A percentile compares a stretch with the other conserved stretches of the same genome.
These are phyloP conservation scores for Hippasteria phrygiana DNA, from an alignment of 53 echinoderm and acorn worm species.

Conservation along the genomic window DNA sequence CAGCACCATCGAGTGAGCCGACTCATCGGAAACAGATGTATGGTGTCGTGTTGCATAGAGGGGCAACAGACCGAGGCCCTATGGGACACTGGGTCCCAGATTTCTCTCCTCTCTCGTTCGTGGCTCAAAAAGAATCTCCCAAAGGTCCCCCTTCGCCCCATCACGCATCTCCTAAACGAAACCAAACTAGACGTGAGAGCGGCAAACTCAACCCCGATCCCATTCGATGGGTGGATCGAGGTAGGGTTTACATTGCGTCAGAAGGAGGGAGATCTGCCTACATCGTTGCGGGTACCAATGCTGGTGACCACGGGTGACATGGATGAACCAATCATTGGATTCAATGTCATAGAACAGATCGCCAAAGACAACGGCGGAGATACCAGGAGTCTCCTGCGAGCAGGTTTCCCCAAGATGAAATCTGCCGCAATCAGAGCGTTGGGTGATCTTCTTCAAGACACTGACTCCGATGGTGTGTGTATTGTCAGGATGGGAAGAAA, in stretches of 20 bases:
- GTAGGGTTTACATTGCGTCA: not conserved
- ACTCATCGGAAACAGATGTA: slow-evolving; percentile 64
- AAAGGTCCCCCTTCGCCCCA: slow-evolving; percentile 6
- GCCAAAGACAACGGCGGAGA: not conserved
- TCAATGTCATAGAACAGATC: slow-evolving; percentile 55
- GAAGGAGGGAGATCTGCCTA: not conserved
- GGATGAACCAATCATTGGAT: slow-evolving; percentile 52
- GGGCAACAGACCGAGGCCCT: slow-evolving; percentile 45
- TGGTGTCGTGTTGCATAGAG: slow-evolving; percentile 56
- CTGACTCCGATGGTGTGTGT: slow-evolving; percentile 1
- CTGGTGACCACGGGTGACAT: slow-evolving; percentile 34
- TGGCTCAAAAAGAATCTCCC: slow-evolving; percentile 47
- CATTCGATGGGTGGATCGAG: slow-evolving; percentile 69
- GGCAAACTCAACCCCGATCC: slow-evolving; percentile 65
- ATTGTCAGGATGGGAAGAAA: not conserved
- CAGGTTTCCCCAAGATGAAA: not conserved
- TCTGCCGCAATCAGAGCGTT: slow-evolving; percentile 3
- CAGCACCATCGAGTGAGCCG: slow-evolving; percentile 24
- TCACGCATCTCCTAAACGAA: slow-evolving; percentile 33
- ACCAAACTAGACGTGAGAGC: slow-evolving; percentile 40
- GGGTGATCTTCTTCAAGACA: not conserved
- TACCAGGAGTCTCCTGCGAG: not conserved
- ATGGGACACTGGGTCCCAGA: slow-evolving; percentile 72
- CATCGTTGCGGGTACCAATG: slow-evolving; percentile 25
- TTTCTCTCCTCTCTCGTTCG: slow-evolving; percentile 56